Evolutionary conservation across 2,113 vertebrate species (phyloP), one percentile per base, ranked within the genome.

Genomic region (Tychaedon coryphoeus): DNA sequence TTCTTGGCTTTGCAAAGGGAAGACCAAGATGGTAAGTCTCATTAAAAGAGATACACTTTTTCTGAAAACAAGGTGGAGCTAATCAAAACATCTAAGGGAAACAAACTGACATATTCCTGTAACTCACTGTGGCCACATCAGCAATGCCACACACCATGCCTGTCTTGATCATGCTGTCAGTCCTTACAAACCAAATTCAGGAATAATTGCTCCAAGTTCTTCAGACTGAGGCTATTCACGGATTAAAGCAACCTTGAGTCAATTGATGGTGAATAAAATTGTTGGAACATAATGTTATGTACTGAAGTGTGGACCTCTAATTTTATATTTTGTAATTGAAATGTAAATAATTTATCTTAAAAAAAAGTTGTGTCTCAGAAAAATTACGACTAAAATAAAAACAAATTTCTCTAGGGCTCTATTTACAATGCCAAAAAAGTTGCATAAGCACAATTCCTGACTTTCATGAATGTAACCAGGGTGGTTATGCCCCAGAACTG

Each of bases 401-500:
- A 24, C 36, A 91, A 61, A 91, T 83, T 86, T 89, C 76, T 94
- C 78, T 79, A 79, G 56, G 84, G 64, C 64, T 95, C 33, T 88
- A 71, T 86, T 93, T 91, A 90, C 77, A 88, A 82, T 34, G 58
- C 86, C 89, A 94, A 62, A 86, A 75, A 58, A 95, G 95, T 79
- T 91, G 78, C 79, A 90, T 71, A 86, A 95, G 81, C 81, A 83
- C 0, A 1, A 95, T 80, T 91, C 60, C 78, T 77, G 81, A 86
- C 74, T 96, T 96, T 93, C 78, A 93, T 88, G 86, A 92, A 82
- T 61, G 57, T 94, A 96, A 91, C 88, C 88, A 92, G 86, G 50
- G 91, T 84, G 92, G 96, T 96, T 96, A 95, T 94, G 64, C 91
- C 88, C 66, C 94, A 92, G 86, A 96, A 96, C 86, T 31, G 81